Base-by-base conservation (phyloP, 2,113 vertebrate genomes). In the Phodopus roborovskii region DNA sequence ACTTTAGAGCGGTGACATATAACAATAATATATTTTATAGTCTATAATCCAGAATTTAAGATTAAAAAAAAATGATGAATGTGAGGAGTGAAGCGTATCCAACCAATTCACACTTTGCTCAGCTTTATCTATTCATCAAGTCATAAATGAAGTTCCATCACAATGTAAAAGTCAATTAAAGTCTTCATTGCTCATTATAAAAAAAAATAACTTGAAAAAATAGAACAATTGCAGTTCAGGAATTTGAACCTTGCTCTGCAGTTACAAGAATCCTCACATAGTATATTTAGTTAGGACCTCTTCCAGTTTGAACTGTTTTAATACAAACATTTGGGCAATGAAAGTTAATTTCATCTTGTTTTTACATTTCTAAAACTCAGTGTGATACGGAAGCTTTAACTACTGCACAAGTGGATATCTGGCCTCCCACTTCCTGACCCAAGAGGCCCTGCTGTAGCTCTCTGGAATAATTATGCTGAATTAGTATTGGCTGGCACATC, bases 401-500 rank as follows among this genome's bases (percentile, higher is more conserved):
- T 48, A 60, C 28, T 4, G 24, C 77, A 68, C 2, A 62, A 91
- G 53, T 73, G 81, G 8, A 0, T 73, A 3, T 15, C 0, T 75
- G 33, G 1, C 4, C 33, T 66, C 7, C 28, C 7, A 16, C 4
- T 10, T 10, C 5, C 13, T 95, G 73, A 94, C 48, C 94, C 64
- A 7, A 0, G 70, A 73, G 68, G 0, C 0, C 50, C 0, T 19
- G 10, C 58, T 82, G 56, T n/a, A 2, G n/a, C 12, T 50, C 13
- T 64, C 0, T 0, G 75, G 60, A 71, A 70, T 45, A 28, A 85
- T 56, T 85, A 15, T 5, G 5, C 50, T 19, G 39, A 30, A 2
- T 4, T 2, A 33, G 1, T 62, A 11, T 66, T 36, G 45, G 4
- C 58, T 62, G 13, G 45, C 36, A 42, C 16, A 50, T 86, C 5